These are phyloP conservation scores for Aproaerema taeniolella DNA, from an alignment of 2,888 invertebrate species.

Conservation along the genomic window DNA sequence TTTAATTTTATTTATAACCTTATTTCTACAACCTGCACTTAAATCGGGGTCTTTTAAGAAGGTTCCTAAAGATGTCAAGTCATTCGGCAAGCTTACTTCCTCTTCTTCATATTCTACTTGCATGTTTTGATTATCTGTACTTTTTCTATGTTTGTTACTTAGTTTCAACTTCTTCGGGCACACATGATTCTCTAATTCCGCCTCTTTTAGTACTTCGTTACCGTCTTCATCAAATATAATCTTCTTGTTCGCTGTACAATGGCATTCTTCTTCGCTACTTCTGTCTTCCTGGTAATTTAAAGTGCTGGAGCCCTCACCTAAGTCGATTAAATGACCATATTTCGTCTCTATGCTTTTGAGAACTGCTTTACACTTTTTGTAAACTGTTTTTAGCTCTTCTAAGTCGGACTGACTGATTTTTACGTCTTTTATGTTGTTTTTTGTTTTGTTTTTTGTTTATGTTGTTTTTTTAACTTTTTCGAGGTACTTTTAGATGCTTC, in stretches of 20 bases:
- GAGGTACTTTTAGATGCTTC: constrained; percentile 8
- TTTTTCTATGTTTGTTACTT: constrained; percentile 8
- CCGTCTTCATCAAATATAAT: constrained; percentile 63
- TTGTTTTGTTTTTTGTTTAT: constrained; percentile 12
- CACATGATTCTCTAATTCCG: constrained; percentile 36
- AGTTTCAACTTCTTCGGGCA: constrained; percentile 37
- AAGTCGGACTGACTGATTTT: constrained; percentile 43
- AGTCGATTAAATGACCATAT: constrained; percentile 55
- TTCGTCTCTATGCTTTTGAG: constrained; percentile 54
- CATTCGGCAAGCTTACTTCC: constrained; percentile 38
- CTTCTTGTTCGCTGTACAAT: constrained; percentile 47
- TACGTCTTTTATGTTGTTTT: constrained; percentile 13
- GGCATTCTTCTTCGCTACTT: constrained; percentile 31
- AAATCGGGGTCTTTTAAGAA: constrained; percentile 41
- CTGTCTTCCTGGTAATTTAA: constrained; percentile 14
- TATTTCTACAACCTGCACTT: constrained; percentile 34
- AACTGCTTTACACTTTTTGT: constrained; percentile 52
- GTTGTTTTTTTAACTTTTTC: not conserved
- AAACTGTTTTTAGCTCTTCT: constrained; percentile 46
- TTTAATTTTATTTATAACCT: constrained; percentile 47
- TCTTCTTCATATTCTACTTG: constrained; percentile 40
- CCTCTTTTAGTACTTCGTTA: constrained; percentile 31
- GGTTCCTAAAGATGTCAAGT: constrained; percentile 34
- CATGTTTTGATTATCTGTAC: constrained; percentile 24
- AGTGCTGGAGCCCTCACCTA: constrained; percentile 21